Evolutionary conservation across 2,797 vertebrate species (phyloP), one percentile per base, ranked within the genome.

Genomic region (Onychomys leucogaster): DNA sequence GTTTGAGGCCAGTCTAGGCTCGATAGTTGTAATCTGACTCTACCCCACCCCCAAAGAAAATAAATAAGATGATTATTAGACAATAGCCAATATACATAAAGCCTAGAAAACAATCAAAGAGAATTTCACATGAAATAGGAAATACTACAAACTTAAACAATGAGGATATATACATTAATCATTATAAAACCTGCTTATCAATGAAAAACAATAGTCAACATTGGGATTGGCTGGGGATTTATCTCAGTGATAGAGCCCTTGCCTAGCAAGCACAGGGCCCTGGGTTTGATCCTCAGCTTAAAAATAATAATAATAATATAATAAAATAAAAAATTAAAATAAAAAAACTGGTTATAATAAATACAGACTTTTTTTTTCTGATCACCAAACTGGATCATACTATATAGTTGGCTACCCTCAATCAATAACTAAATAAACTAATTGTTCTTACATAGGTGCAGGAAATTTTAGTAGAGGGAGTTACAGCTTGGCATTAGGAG

Each of bases 121-220:
- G 59, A 27, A 12, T 52, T 94, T 92, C 41, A 94, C 65, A 85
- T 29, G 65, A 55, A 81, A 75, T 55, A 77, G 89, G 89, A 73
- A 49, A 8, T 25, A 63, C 19, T 4, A 2, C 13, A 90, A 89
- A 41, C 3, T 57, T 76, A 46, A 49, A 73, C 32, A 71, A 25
- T 25, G 21, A 61, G 23, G 59, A 25, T 21, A 14, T 52, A 14
- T 52, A 13, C 52, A 52, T 52, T 14, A 52, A 52, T 52, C 52
- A 14, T 52, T 55, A 23, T 27, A 67, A 89, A 65, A 59, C 3
- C 1, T 57, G 59, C 37, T 69, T 67, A 12, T 2, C 61, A 46
- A 34, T 75, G 21, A 32, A 76, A 59, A 94, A 81, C 29, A 9
- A 10, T 11, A 32, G 67, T 86, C 19, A 55, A 46, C 75, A 80